Conservation (phyloP, 2,888 invertebrate species). For the Portevinia maculata region DNA sequence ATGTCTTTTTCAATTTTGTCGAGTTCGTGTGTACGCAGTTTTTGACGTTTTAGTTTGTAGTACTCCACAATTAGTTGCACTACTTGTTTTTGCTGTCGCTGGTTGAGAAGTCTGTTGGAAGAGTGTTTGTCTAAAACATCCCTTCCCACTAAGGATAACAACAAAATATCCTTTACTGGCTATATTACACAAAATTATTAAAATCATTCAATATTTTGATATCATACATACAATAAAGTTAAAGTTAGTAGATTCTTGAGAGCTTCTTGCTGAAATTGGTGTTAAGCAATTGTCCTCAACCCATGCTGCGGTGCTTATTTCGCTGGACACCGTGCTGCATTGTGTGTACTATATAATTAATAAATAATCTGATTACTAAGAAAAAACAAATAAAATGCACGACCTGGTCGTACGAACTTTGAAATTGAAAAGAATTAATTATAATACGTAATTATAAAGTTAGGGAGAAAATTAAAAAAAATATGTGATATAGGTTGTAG, state of each 20-base stretch:
- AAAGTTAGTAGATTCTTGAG: neutral
- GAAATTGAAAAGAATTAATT: neutral
- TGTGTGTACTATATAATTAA: too few species aligned
- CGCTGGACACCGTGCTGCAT: too few species aligned
- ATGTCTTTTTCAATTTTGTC: conserved; percentile 31
- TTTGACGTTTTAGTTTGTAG: conserved; percentile 6
- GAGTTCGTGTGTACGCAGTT: conserved; percentile 8
- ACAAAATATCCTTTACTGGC: conserved; percentile 31
- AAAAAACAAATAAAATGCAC: neutral
- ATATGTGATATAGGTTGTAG: too few species aligned
- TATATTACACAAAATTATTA: conserved; percentile 9
- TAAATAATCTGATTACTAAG: too few species aligned
- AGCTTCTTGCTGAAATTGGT: too few species aligned
- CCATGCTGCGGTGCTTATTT: too few species aligned
- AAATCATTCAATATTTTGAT: neutral
- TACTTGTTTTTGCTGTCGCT: conserved; percentile 25
- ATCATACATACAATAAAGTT: neutral
- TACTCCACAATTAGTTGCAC: conserved; percentile 20
- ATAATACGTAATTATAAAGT: neutral
- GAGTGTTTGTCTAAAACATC: conserved; percentile 7
- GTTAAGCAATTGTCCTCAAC: too few species aligned
- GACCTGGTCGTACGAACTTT: too few species aligned
- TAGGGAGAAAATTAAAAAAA: too few species aligned
- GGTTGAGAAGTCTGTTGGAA: conserved; percentile 21
- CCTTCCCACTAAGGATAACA: conserved; percentile 11